Percentiles rank a stretch among this genome's conserved stretches.
phyloP scores from a whole-genome alignment of 2,888 invertebrate genomes.

The Spisula solida region DNA sequence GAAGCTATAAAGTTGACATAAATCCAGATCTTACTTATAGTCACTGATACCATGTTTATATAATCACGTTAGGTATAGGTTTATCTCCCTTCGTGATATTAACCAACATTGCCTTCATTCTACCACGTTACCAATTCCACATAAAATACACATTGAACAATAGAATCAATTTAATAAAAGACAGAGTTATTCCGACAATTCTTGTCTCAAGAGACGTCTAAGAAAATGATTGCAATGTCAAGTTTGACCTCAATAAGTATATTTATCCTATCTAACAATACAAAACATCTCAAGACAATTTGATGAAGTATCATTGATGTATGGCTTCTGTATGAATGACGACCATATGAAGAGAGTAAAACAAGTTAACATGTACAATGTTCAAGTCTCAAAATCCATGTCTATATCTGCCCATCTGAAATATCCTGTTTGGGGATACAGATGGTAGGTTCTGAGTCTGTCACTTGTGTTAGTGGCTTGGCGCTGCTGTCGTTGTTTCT shows the following conservation, averaged over 20 bases:
- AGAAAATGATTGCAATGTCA: constrained; percentile 9
- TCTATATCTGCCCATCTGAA: no score
- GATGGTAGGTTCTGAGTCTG: no score
- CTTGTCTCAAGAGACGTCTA: not conserved
- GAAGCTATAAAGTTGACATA: not conserved
- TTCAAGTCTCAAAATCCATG: no score
- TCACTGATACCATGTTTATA: not conserved
- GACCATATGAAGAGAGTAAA: not conserved
- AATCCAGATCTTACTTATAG: not conserved
- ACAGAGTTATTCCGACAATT: not conserved
- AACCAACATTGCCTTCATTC: not conserved
- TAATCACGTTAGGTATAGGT: not conserved
- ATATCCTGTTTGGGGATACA: no score
- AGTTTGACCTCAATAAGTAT: constrained; percentile 24
- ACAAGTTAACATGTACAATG: no score
- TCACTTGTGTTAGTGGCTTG: no score
- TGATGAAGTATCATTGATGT: constrained; percentile 8
- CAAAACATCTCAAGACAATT: not conserved
- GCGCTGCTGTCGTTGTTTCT: no score
- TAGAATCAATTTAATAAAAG: constrained; percentile 15
- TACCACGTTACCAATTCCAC: not conserved
- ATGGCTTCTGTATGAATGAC: not conserved
- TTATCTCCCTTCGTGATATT: not conserved
- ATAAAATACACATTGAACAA: constrained; percentile 26
- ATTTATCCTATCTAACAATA: constrained; percentile 7